A percentile compares a stretch with the other conserved stretches of the same genome.
Conservation (phyloP, 2,888 invertebrate species). For the Pristionchus mayeri region DNA sequence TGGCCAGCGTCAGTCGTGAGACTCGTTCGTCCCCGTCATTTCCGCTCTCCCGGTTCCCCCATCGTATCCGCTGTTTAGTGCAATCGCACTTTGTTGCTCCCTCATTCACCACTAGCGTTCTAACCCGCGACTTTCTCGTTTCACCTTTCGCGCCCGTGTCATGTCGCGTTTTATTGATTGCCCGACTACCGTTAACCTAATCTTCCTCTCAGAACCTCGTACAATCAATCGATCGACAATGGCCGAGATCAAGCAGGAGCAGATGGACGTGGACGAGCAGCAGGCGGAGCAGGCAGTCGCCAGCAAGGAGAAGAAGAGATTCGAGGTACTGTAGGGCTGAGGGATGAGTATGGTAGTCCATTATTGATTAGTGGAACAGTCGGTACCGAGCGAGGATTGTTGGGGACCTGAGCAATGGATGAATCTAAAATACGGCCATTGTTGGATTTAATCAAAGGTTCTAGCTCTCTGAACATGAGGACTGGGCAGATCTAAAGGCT, state of each 20-base stretch:
- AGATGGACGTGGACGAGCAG: constrained; percentile 66
- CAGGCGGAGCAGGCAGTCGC: constrained; percentile 46
- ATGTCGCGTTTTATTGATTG: background rate
- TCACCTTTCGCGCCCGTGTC: background rate
- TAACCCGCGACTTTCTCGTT: background rate
- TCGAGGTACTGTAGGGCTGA: constrained; percentile 56
- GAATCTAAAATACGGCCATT: too few relatives aligned
- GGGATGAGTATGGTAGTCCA: background rate
- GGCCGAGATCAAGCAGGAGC: constrained; percentile 58
- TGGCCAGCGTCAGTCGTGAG: too few relatives aligned
- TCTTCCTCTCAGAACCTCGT: background rate
- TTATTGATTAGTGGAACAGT: too few relatives aligned
- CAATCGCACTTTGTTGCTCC: constrained; percentile 2
- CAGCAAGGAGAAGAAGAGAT: constrained; percentile 65
- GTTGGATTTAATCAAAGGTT: too few relatives aligned
- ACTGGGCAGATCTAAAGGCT: too few relatives aligned
- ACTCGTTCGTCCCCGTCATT: background rate
- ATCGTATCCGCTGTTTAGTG: constrained; percentile 4
- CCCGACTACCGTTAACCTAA: too few relatives aligned
- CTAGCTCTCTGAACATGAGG: too few relatives aligned
- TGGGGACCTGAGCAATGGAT: too few relatives aligned
- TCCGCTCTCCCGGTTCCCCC: background rate
- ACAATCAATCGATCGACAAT: background rate
- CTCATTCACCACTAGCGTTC: background rate
- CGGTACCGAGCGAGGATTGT: too few relatives aligned